A percentile compares a stretch with the other conserved stretches of the same genome.
These are phyloP conservation scores for Drosophila infuscata DNA, from an alignment of 2,888 invertebrate species.

Conservation along the genomic window DNA sequence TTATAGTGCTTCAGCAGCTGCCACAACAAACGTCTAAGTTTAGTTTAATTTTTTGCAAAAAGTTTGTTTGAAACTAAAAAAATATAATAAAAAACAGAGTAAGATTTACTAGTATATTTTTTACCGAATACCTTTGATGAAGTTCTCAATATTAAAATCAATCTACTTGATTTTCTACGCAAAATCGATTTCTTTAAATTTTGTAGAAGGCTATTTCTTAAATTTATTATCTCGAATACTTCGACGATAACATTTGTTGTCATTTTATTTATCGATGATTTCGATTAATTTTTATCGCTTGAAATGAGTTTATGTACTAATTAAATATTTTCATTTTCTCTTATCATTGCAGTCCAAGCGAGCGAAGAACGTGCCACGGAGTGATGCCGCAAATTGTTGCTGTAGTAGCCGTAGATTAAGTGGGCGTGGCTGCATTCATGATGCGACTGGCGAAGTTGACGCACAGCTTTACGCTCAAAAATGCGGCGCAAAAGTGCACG, in stretches of 20 bases:
- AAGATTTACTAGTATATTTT: background rate
- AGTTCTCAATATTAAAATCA: background rate
- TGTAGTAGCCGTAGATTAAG: slow-evolving; percentile 42
- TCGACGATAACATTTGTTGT: too few species aligned
- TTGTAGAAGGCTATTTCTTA: too few species aligned
- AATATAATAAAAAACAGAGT: too few species aligned
- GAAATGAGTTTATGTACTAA: background rate
- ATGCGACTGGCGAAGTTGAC: slow-evolving; percentile 84
- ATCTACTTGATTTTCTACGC: background rate
- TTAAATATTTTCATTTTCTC: background rate
- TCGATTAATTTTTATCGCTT: background rate
- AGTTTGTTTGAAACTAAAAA: background rate
- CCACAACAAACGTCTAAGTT: background rate
- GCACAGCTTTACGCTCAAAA: slow-evolving; percentile 81
- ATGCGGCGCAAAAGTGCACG: slow-evolving; percentile 77
- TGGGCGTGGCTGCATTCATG: slow-evolving; percentile 60
- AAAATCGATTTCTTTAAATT: background rate
- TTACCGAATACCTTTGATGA: background rate
- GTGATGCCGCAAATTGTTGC: slow-evolving; percentile 37
- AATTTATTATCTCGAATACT: background rate
- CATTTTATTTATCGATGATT: background rate
- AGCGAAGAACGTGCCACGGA: slow-evolving; percentile 12
- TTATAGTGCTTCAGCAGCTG: slow-evolving; percentile 18
- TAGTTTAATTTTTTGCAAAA: background rate
- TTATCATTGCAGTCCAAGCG: slow-evolving; percentile 34